These are phyloP conservation scores for Gastrophryne carolinensis DNA, from an alignment of 2,797 vertebrate species.

Conservation along the genomic window DNA sequence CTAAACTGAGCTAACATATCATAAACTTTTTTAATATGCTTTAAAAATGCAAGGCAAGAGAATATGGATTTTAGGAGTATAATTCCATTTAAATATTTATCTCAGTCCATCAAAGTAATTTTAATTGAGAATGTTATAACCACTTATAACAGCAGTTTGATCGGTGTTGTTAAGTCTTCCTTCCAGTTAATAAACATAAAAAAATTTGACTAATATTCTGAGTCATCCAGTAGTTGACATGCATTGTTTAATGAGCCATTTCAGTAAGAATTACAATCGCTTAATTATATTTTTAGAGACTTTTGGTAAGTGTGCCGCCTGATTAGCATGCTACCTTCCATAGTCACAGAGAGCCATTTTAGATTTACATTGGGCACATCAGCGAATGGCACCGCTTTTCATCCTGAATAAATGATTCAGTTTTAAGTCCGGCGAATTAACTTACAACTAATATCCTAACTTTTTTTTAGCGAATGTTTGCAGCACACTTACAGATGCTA, in stretches of 20 bases:
- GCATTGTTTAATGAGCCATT: constrained; percentile 75
- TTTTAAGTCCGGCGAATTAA: constrained; percentile 77
- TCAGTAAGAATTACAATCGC: constrained; percentile 71
- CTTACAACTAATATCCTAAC: constrained; percentile 83
- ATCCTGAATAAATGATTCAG: constrained; percentile 47
- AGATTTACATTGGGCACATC: constrained; percentile 17
- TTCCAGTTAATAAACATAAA: constrained; percentile 74
- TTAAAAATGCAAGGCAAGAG: constrained; percentile 40
- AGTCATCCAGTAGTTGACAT: constrained; percentile 72
- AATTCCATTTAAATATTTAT: constrained; percentile 63
- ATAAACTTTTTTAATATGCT: constrained; percentile 35
- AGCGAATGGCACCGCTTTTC: constrained; percentile 45
- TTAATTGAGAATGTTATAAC: constrained; percentile 77
- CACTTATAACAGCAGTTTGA: constrained; percentile 76
- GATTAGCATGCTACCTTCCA: constrained; percentile 50
- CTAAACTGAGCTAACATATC: constrained; percentile 45
- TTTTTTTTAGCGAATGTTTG: constrained; percentile 94
- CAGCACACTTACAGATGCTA: constrained; percentile 99
- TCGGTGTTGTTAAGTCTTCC: constrained; percentile 71
- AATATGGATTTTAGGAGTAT: constrained; percentile 45
- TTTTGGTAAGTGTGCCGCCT: constrained; percentile 62
- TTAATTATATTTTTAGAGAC: constrained; percentile 67
- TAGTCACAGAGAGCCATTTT: constrained; percentile 48
- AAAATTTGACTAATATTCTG: constrained; percentile 74
- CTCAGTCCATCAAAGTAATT: constrained; percentile 68